Percentiles rank a stretch among this genome's conserved stretches.
Conservation (phyloP, 2,113 vertebrate species). For the Xerus inauris region DNA sequence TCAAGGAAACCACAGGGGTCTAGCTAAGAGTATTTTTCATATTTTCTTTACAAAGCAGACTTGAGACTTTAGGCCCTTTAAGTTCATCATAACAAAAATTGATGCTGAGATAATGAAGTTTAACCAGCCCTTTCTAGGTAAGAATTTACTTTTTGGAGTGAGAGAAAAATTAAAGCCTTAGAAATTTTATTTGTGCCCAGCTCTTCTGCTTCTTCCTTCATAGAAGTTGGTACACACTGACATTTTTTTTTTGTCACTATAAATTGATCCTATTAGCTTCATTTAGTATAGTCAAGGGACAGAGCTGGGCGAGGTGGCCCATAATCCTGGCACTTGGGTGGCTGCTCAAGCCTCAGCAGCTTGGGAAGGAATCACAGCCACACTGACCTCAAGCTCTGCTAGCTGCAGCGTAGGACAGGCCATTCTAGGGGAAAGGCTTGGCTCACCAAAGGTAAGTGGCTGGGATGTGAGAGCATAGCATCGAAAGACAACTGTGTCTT, state of each 20-base stretch:
- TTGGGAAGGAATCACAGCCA: background rate
- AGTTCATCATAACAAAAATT: background rate
- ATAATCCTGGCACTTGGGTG: background rate
- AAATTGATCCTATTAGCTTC: background rate
- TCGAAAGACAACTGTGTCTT: background rate
- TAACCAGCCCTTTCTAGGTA: background rate
- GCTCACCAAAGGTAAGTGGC: background rate
- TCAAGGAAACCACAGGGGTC: background rate
- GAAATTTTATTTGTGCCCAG: slow-evolving; percentile 18
- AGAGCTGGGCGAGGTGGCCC: background rate
- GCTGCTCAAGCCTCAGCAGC: background rate
- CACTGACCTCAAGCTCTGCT: background rate
- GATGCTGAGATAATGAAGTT: background rate
- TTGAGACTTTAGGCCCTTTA: background rate
- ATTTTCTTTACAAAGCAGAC: slow-evolving; percentile 15
- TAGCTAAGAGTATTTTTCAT: background rate
- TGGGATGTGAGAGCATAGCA: background rate
- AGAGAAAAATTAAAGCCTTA: too few relatives aligned
- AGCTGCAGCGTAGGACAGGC: background rate
- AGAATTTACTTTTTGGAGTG: background rate
- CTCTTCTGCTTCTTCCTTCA: background rate
- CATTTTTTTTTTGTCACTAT: background rate
- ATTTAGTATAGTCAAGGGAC: background rate
- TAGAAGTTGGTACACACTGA: background rate
- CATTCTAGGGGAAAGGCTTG: background rate